Evolutionary conservation across 1,140 invertebrate species (phyloP), one percentile per base, ranked within the genome.

Genomic region (Drosophila triauraria): DNA sequence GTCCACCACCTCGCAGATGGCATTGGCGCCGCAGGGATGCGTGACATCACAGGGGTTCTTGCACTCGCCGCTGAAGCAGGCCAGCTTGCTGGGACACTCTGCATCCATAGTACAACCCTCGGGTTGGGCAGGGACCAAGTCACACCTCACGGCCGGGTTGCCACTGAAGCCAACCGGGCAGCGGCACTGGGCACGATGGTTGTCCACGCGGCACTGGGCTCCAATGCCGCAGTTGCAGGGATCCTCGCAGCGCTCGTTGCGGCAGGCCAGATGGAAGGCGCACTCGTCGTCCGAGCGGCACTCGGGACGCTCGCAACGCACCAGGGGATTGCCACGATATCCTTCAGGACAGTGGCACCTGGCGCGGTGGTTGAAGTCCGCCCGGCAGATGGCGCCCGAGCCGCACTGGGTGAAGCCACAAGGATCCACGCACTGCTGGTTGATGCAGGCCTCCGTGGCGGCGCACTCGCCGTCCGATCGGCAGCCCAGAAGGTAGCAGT

Each of bases 121-220:
- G 61, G 93, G 92, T 91, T 93, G 92, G 30, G 93, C 93, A 64
- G 94, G 93, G 93, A 95, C 93, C 94, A 91, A 87, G 47, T 93
- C 93, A 92, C 97, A 98, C 47, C 94, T 93, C 4, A 94, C 93
- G 40, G 95, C 93, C 2, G 97, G 96, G 93, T 98, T 96, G 68
- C 97, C 97, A 48, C 93, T 94, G 76, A 96, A 98, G 15, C 96
- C 97, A 27, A 97, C 95, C 48, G 96, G 96, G 93, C 97, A 98
- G 56, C 95, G 95, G 85, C 98, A 99, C 35, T 94, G 94, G 0
- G 97, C 94, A 54, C 93, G 93, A 93, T 98, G 97, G 65, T 96
- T 95, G 13, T 94, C 94, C 2, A 98, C 97, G 12, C 94, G 95
- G 83, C 98, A 99, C 47, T 95, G 93, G 6, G 97, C 96, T 47